A percentile compares a stretch with the other conserved stretches of the same genome.
Conservation (phyloP, 2,888 invertebrate genomes). For the Adelphocoris suturalis region DNA sequence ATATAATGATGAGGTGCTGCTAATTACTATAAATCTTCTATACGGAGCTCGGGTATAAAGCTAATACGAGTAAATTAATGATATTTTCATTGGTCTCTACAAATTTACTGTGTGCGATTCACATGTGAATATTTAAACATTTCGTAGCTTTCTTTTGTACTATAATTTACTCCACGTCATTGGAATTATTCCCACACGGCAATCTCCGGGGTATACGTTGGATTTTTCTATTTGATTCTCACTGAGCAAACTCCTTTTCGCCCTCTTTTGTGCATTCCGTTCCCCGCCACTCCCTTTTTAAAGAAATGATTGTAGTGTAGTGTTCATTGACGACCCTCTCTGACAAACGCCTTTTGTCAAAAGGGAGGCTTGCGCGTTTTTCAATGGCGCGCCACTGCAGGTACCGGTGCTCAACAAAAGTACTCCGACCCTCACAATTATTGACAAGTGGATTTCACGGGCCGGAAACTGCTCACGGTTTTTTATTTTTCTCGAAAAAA, state of each 20-base stretch:
- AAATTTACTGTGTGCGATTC: too few species aligned
- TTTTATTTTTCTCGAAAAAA: constrained; percentile 51
- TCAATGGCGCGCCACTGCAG: constrained; percentile 62
- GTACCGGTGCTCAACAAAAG: constrained; percentile 57
- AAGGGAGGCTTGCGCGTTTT: constrained; percentile 23
- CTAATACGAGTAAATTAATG: too few species aligned
- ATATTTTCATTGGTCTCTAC: too few species aligned
- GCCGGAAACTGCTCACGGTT: constrained; percentile 63
- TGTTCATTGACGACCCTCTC: constrained; percentile 58
- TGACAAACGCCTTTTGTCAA: constrained; percentile 39
- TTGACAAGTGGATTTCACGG: constrained; percentile 70
- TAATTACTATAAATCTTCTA: too few species aligned
- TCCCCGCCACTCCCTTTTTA: not conserved
- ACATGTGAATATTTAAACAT: too few species aligned
- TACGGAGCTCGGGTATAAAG: too few species aligned
- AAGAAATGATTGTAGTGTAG: constrained; percentile 61
- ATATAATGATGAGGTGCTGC: too few species aligned
- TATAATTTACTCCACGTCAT: not conserved
- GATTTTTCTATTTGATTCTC: constrained; percentile 27
- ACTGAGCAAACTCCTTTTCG: constrained; percentile 18
- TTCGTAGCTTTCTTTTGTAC: too few species aligned
- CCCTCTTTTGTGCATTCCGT: not conserved
- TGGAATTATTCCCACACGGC: not conserved
- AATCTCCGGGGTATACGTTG: not conserved
- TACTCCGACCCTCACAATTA: constrained; percentile 58